Evolutionary conservation across 1,140 invertebrate genomes (phyloP).

Genomic region (Melipona quadrifasciata): DNA sequence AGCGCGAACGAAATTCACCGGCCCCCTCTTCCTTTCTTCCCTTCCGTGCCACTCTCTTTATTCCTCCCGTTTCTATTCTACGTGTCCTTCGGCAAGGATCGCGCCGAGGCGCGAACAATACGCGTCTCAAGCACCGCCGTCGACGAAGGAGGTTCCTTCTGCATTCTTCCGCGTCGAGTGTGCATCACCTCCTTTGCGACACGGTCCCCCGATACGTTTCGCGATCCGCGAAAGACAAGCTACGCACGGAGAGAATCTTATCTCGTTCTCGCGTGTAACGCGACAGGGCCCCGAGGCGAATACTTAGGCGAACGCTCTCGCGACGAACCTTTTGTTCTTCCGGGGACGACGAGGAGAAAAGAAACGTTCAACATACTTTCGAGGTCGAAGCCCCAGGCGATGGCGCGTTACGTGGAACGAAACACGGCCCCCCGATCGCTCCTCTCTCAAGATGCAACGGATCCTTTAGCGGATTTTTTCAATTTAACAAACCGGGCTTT

Average conservation of each 20-base stretch:
- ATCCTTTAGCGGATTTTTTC: conserved; percentile 10
- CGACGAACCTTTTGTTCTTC: conserved; percentile 37
- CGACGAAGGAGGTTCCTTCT: background rate
- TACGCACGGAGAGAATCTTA: conserved; percentile 16
- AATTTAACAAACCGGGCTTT: background rate
- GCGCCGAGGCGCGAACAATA: conserved; percentile 32
- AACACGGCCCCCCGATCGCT: conserved; percentile 53
- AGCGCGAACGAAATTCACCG: conserved; percentile 38
- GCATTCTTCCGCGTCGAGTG: conserved; percentile 10
- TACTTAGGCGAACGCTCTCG: conserved; percentile 5
- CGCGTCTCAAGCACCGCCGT: conserved; percentile 28
- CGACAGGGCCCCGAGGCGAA: conserved; percentile 24
- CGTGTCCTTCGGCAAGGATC: conserved; percentile 32
- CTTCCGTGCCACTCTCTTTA: background rate
- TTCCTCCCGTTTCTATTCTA: background rate
- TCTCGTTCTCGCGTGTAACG: conserved; percentile 39
- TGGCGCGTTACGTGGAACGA: conserved; percentile 32
- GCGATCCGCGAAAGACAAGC: conserved; percentile 35
- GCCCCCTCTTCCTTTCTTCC: background rate
- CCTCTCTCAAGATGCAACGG: conserved; percentile 24
- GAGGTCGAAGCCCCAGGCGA: conserved; percentile 36
- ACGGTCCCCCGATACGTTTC: conserved; percentile 16
- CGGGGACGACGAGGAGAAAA: background rate
- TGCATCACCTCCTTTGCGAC: background rate
- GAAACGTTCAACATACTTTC: conserved; percentile 44